These are phyloP conservation scores for Athetis lepigone DNA, from an alignment of 2,888 invertebrate species.

Conservation along the genomic window DNA sequence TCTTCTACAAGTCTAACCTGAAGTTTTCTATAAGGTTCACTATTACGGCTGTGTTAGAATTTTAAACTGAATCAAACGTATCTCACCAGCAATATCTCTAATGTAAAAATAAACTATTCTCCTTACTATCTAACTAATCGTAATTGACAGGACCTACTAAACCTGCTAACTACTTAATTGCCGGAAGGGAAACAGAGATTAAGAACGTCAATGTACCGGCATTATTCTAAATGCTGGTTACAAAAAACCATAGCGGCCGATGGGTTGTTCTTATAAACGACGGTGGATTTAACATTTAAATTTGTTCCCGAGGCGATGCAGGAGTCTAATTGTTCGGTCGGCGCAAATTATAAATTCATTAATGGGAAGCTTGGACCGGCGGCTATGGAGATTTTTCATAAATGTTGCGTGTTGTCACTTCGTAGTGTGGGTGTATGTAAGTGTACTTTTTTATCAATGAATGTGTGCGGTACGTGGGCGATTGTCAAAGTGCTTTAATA, in stretches of 20 bases:
- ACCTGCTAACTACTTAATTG: conserved; percentile 55
- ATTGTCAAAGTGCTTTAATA: conserved; percentile 53
- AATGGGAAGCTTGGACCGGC: conserved; percentile 69
- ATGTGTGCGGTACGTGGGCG: conserved; percentile 48
- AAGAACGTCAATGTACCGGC: conserved; percentile 49
- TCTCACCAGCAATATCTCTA: conserved; percentile 10
- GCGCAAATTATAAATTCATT: conserved; percentile 87
- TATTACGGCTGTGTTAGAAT: too few relatives aligned
- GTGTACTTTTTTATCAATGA: conserved; percentile 10
- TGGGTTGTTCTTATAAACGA: conserved; percentile 73
- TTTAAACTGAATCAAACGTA: background rate
- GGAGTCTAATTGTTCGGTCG: conserved; percentile 78
- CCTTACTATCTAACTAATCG: conserved; percentile 26
- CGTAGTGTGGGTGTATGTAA: conserved; percentile 11
- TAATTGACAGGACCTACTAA: conserved; percentile 49
- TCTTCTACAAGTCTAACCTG: too few relatives aligned
- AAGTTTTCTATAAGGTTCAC: too few relatives aligned
- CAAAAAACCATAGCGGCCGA: conserved; percentile 69
- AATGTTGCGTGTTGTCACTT: conserved; percentile 23
- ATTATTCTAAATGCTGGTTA: conserved; percentile 61
- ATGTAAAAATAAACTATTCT: conserved; percentile 47
- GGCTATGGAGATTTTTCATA: conserved; percentile 71
- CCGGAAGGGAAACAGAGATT: conserved; percentile 63
- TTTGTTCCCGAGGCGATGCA: conserved; percentile 77
- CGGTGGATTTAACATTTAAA: conserved; percentile 80